phyloP scores from a whole-genome alignment of 2,797 vertebrate genomes.

The Myripristis murdjan region DNA sequence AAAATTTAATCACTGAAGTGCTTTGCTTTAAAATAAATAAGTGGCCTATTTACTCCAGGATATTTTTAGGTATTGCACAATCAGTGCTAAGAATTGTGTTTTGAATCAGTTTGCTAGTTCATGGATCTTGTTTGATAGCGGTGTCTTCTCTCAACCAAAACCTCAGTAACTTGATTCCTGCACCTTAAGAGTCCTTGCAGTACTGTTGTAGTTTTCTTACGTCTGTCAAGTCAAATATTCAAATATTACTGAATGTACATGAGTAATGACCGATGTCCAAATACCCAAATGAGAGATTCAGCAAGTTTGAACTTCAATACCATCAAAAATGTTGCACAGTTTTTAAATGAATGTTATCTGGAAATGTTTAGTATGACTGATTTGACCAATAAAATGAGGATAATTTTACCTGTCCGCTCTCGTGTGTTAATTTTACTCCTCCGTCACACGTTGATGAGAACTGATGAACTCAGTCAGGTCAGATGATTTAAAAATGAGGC shows the following conservation, averaged over 20 bases:
- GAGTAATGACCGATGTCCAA: too few species aligned
- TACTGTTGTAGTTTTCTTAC: background rate
- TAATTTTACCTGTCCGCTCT: background rate
- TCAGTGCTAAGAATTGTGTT: background rate
- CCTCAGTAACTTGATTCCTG: background rate
- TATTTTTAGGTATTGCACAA: background rate
- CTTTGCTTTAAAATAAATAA: too few species aligned
- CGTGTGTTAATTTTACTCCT: too few species aligned
- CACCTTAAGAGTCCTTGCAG: background rate
- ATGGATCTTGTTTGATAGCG: background rate
- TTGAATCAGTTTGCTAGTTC: background rate
- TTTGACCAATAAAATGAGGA: conserved; percentile 12
- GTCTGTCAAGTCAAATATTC: conserved; percentile 18
- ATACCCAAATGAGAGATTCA: too few species aligned
- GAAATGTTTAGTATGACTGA: conserved; percentile 1
- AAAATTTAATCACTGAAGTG: too few species aligned
- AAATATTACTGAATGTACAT: conserved; percentile 27
- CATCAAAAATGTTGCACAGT: too few species aligned
- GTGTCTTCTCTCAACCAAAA: conserved; percentile 13
- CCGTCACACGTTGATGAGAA: too few species aligned
- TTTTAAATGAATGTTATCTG: conserved; percentile 3
- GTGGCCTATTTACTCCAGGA: too few species aligned
- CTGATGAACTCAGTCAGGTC: too few species aligned
- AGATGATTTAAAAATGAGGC: background rate
- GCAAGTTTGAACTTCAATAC: too few species aligned